phyloP scores from a whole-genome alignment of 2,888 invertebrate species.

The Metopia argyrocephala region DNA sequence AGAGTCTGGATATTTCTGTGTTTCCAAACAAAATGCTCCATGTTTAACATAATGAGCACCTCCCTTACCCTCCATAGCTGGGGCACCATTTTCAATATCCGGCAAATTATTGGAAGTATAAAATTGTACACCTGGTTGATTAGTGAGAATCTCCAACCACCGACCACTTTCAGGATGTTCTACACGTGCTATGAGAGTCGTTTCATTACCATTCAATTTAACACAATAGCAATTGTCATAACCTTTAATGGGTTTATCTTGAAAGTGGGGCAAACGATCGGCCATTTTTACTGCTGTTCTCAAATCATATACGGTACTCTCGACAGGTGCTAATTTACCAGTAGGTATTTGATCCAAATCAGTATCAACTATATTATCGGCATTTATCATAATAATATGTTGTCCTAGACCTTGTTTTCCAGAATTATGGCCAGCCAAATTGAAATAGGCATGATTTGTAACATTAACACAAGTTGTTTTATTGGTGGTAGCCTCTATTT shows the following conservation, averaged over 20 bases:
- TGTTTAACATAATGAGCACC: slow-evolving; percentile 85
- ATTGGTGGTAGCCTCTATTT: slow-evolving; percentile 87
- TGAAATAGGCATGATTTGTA: slow-evolving; percentile 93
- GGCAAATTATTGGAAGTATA: slow-evolving; percentile 90
- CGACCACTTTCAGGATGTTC: slow-evolving; percentile 86
- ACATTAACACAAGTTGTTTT: slow-evolving; percentile 91
- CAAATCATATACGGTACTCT: slow-evolving; percentile 87
- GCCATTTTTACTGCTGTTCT: slow-evolving; percentile 47
- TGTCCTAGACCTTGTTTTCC: slow-evolving; percentile 83
- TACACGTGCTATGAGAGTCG: slow-evolving; percentile 82
- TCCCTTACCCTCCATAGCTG: slow-evolving; percentile 84
- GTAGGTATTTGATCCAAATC: slow-evolving; percentile 86
- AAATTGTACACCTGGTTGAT: slow-evolving; percentile 94
- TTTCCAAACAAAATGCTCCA: slow-evolving; percentile 91
- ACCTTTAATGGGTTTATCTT: slow-evolving; percentile 79
- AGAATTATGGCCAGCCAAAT: slow-evolving; percentile 89
- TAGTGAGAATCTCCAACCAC: slow-evolving; percentile 87
- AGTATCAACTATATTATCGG: slow-evolving; percentile 86
- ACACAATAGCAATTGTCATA: slow-evolving; percentile 84
- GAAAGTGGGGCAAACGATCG: slow-evolving; percentile 50
- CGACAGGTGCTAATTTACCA: slow-evolving; percentile 85
- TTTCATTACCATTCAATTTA: slow-evolving; percentile 55
- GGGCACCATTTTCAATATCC: slow-evolving; percentile 79
- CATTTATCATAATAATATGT: slow-evolving; percentile 86
- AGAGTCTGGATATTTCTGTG: slow-evolving; percentile 95